Base-by-base conservation (phyloP, 2,797 vertebrate species). In the Fistularia commersonii region DNA sequence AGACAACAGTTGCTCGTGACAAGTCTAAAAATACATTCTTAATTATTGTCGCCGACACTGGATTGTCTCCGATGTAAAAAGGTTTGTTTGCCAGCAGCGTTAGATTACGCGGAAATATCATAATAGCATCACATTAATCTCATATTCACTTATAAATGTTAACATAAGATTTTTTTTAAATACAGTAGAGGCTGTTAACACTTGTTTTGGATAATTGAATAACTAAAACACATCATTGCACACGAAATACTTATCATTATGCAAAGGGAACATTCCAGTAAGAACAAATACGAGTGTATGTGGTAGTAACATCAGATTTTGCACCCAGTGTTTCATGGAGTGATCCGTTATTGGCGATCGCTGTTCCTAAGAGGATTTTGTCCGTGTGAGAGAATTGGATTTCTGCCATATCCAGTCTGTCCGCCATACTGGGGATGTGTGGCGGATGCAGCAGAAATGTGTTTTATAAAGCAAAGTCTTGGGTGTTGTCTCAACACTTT, bases 401-500 rank as follows among this genome's bases (percentile, higher is more conserved):
- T 81, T 72, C 58, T 74, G 63, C 66, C 14, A 49, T 51, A 61
- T 75, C 57, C 46, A 56, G 54, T 69, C 51, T 67, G 59, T 81
- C 77, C 39, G 31, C 66, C 71, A 69, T 80, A 68, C 62, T 81
- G 62, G 48, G 69, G 53, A 80, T 72, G 43, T 75, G 66, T 83
- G 67, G 66, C 75, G 74, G 66, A 75, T 84, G 77, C 84, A 74
- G 82, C 42, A 79, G 51, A 81, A 76, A 74, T 76, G 51, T 71
- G 63, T 79, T 86, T 78, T 80, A 71, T 74, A 55, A 64, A 76
- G 58, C 74, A 46, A 46, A 3, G 35, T 48, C 14, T 62, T 74
- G 85, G 84, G 87, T 89, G 89, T 89, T 88, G 82, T 66, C 89
- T 83, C 47, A 34, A 57, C 53, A 48, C 45, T 56, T 54, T 47